phyloP scores from a whole-genome alignment of 2,797 vertebrate species.

The Tauraco hartlaubi region DNA sequence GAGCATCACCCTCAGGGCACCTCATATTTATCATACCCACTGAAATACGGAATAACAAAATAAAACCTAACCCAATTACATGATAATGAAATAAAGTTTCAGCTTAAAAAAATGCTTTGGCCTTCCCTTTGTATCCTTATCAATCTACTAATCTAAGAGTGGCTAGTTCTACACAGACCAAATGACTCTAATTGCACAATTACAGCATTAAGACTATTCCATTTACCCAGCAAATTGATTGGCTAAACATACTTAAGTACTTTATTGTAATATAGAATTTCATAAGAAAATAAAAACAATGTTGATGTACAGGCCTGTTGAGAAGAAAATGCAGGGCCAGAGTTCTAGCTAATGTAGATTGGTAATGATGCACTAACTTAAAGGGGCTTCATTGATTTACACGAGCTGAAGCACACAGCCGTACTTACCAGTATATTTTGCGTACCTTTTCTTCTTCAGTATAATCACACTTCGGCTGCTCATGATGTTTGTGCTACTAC shows the following conservation, averaged over 20 bases:
- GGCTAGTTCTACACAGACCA: slow-evolving; percentile 24
- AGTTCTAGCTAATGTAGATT: not conserved
- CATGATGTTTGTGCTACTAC: slow-evolving; percentile 30
- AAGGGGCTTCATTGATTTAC: not conserved
- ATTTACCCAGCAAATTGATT: slow-evolving; percentile 64
- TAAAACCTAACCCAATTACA: slow-evolving; percentile 58
- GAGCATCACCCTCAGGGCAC: not conserved
- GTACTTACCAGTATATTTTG: not conserved
- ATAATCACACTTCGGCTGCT: slow-evolving; percentile 37
- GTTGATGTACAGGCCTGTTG: not conserved
- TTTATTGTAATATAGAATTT: slow-evolving; percentile 57
- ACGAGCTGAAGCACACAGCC: not conserved
- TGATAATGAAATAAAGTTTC: slow-evolving; percentile 66
- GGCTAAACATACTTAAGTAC: slow-evolving; percentile 24
- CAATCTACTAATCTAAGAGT: slow-evolving; percentile 56
- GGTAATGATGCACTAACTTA: not conserved
- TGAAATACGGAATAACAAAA: slow-evolving; percentile 64
- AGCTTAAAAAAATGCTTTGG: slow-evolving; percentile 44
- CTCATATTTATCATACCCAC: slow-evolving; percentile 58
- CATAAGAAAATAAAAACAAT: slow-evolving; percentile 24
- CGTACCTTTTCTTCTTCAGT: not conserved
- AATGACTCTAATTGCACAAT: slow-evolving; percentile 58
- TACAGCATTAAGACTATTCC: slow-evolving; percentile 48
- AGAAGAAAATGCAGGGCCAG: slow-evolving; percentile 9
- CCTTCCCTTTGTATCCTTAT: slow-evolving; percentile 60